Percentiles rank a stretch among this genome's conserved stretches.
Evolutionary conservation across 1,140 invertebrate genomes (phyloP).

Genomic region (Ceratoteleas bidentatus): DNA sequence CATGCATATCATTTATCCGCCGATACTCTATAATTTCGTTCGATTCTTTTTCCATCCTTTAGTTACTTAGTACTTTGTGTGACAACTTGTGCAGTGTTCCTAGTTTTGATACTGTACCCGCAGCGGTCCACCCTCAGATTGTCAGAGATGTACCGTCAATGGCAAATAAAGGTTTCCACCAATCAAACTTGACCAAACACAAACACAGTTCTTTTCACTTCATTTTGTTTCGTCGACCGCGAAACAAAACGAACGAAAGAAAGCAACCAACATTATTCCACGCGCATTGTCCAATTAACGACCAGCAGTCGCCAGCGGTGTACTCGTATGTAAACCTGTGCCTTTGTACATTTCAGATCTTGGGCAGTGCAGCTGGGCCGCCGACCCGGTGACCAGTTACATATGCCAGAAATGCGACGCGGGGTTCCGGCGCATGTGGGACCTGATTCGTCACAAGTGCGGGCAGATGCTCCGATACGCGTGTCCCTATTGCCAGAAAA

Average conservation of each 20-base stretch:
- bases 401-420: conserved; percentile 72
- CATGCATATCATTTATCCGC: not conserved
- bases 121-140: conserved; percentile 8
- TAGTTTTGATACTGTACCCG: conserved; percentile 42
- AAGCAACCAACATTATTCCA: no score
- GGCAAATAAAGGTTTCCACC: conserved; percentile 35
- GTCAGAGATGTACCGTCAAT: conserved; percentile 27
- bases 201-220: conserved; percentile 14
- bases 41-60: conserved; percentile 7
- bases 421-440: conserved; percentile 78
- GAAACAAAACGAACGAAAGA: not conserved
- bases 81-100: conserved; percentile 35
- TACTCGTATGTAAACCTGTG: conserved; percentile 29
- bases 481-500: conserved; percentile 79
- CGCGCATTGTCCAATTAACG: conserved; percentile 7
- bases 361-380: conserved; percentile 33
- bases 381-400: conserved; percentile 65
- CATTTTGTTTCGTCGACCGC: not conserved
- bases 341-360: conserved; percentile 59
- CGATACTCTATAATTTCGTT: not conserved
- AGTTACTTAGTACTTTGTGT: conserved; percentile 19
- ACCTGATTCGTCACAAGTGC: conserved; percentile 77
- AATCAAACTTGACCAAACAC: conserved; percentile 15
- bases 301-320: not conserved
- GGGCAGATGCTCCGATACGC: conserved; percentile 75